Percentiles rank a stretch among this genome's conserved stretches.
These are phyloP conservation scores for Hipparchia sbordonii DNA, from an alignment of 2,888 invertebrate genomes.

Conservation along the genomic window DNA sequence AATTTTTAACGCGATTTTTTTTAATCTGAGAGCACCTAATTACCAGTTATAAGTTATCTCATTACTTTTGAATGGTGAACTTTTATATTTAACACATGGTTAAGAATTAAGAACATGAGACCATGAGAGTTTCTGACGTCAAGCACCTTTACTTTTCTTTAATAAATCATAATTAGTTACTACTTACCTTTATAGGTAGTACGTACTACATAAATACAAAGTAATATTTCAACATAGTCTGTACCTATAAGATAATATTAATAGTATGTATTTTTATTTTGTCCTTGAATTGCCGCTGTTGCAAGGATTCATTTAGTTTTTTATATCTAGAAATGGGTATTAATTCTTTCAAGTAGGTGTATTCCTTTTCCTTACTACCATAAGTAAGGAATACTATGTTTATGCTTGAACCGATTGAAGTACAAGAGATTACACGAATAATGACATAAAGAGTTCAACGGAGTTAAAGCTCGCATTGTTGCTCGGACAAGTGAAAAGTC, in stretches of 20 bases:
- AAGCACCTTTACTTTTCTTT: background rate
- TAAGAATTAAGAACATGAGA: background rate
- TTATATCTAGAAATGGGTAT: too few species aligned
- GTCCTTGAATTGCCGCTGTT: background rate
- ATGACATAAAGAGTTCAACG: conserved; percentile 9
- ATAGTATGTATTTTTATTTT: background rate
- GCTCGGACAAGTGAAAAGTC: too few species aligned
- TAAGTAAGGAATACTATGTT: too few species aligned
- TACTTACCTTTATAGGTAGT: background rate
- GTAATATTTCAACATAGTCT: conserved; percentile 2
- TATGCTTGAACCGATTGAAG: too few species aligned
- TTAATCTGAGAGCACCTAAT: too few species aligned
- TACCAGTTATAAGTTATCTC: too few species aligned
- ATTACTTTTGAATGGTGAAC: background rate
- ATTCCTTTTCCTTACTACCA: too few species aligned
- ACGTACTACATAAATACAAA: background rate
- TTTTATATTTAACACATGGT: background rate
- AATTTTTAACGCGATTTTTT: too few species aligned
- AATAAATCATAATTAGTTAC: background rate
- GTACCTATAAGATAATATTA: background rate
- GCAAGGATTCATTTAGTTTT: too few species aligned
- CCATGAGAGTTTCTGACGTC: background rate
- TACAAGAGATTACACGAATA: background rate
- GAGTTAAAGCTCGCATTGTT: background rate
- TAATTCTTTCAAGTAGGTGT: too few species aligned